These are phyloP conservation scores for Notolepis coatsorum DNA, from an alignment of 2,797 vertebrate genomes.

Conservation along the genomic window DNA sequence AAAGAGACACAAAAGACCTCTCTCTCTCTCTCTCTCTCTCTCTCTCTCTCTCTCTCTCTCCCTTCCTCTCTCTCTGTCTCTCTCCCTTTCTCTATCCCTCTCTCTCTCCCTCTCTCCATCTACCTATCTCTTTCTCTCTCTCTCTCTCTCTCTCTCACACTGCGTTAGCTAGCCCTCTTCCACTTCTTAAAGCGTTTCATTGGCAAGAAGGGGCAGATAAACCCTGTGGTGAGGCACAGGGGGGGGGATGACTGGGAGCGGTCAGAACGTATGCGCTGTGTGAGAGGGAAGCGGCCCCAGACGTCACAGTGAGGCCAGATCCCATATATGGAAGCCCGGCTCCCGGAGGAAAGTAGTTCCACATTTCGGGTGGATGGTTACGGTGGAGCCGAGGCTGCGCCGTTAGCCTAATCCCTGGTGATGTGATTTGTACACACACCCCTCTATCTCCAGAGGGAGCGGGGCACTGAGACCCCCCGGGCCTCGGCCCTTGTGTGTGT, in stretches of 20 bases:
- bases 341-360: constrained; percentile 80
- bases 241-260: constrained; percentile 38
- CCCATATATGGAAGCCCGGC: constrained; percentile 77
- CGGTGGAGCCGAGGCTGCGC: constrained; percentile 80
- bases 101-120: neutral
- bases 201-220: constrained; percentile 75
- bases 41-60: constrained; percentile 37
- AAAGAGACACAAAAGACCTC: constrained; percentile 79
- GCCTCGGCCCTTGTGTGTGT: constrained; percentile 51
- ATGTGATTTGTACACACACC: constrained; percentile 88
- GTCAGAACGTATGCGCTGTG: constrained; percentile 63
- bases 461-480: constrained; percentile 67
- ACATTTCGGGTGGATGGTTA: constrained; percentile 86
- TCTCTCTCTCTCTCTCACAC: neutral
- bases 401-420: constrained; percentile 86
- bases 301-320: constrained; percentile 78
- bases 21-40: constrained; percentile 54
- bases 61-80: constrained; percentile 55
- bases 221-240: constrained; percentile 52
- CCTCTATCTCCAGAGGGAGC: constrained; percentile 84
- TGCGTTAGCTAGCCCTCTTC: constrained; percentile 73
- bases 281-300: constrained; percentile 68
- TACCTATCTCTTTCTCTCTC: neutral
- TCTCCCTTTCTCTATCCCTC: constrained; percentile 42
- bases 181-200: constrained; percentile 80